Evolutionary conservation across 2,888 invertebrate species (phyloP).

Genomic region (Peribatodes rhomboidaria): DNA sequence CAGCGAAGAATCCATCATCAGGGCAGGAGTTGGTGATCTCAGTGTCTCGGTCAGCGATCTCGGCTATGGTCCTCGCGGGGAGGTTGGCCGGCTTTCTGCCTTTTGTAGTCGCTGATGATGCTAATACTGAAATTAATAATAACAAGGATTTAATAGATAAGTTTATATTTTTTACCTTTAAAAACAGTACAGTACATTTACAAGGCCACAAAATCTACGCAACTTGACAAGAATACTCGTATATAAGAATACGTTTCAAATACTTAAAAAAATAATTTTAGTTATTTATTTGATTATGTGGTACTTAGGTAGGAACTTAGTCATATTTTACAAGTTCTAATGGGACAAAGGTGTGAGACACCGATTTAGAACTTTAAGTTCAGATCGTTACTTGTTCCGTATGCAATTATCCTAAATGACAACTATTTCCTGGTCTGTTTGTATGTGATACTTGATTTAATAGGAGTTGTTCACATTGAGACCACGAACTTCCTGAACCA

Average conservation of each 20-base stretch:
- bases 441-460: conserved; percentile 28
- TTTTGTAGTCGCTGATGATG: conserved; percentile 72
- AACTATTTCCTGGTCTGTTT: neutral
- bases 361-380: neutral
- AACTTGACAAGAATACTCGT: too few relatives aligned
- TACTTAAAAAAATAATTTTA: too few relatives aligned
- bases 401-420: neutral
- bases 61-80: conserved; percentile 62
- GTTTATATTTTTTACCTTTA: too few relatives aligned
- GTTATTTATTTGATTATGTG: too few relatives aligned
- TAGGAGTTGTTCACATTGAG: conserved; percentile 66
- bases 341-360: too few relatives aligned
- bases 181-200: too few relatives aligned
- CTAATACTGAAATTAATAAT: conserved; percentile 61
- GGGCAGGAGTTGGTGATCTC: conserved; percentile 91
- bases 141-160: too few relatives aligned
- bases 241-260: too few relatives aligned
- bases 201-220: too few relatives aligned
- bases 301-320: too few relatives aligned
- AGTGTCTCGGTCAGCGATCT: conserved; percentile 72
- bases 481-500: conserved; percentile 53
- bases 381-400: neutral
- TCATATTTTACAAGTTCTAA: too few relatives aligned
- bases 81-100: conserved; percentile 68
- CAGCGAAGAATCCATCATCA: conserved; percentile 94